Conservation (phyloP, 2,113 vertebrate species). For the Phrynosoma platyrhinos region DNA sequence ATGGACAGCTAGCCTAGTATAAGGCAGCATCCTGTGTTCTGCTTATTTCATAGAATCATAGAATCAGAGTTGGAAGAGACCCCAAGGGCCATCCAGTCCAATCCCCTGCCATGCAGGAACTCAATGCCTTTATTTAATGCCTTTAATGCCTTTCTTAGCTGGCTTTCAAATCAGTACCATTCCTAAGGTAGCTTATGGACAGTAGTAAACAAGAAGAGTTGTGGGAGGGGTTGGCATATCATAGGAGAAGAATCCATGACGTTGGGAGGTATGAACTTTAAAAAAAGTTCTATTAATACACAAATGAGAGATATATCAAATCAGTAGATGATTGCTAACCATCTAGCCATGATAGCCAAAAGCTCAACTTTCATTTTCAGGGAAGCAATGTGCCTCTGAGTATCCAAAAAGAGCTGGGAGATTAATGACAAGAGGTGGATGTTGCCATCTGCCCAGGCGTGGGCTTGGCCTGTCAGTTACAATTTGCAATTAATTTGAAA, state of each 20-base stretch:
- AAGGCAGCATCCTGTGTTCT: background rate
- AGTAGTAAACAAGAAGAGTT: background rate
- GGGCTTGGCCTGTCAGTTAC: background rate
- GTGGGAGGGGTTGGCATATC: no score
- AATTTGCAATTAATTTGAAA: slow-evolving; percentile 21
- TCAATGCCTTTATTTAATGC: no score
- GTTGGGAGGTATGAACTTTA: background rate
- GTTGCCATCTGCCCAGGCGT: background rate
- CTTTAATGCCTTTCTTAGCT: background rate
- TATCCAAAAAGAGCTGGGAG: background rate
- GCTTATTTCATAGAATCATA: no score
- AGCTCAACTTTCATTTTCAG: background rate
- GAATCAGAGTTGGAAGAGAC: no score
- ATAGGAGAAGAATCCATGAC: background rate
- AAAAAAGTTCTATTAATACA: background rate
- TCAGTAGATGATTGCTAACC: background rate
- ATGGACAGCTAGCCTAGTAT: no score
- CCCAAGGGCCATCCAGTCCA: no score
- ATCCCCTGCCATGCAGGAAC: no score
- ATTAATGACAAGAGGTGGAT: background rate
- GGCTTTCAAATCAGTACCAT: background rate
- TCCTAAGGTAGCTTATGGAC: background rate
- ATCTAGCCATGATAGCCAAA: background rate
- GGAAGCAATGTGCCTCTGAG: background rate
- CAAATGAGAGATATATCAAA: background rate